Evolutionary conservation across 2,888 invertebrate species (phyloP), one percentile per base, ranked within the genome.

Genomic region (Trissonchulus latispiculum): DNA sequence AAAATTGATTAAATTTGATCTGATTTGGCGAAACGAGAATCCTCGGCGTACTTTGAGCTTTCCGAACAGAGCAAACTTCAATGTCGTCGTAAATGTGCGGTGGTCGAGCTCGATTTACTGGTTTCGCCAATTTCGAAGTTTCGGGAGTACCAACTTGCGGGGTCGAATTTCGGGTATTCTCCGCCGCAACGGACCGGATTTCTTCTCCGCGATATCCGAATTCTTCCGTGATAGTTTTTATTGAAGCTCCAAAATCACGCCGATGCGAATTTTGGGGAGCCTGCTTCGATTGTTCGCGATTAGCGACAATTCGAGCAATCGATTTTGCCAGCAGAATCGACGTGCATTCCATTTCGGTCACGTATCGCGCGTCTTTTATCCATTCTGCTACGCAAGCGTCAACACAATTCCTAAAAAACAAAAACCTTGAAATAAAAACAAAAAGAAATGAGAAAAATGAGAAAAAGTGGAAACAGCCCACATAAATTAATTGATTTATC

Each of bases 271-370:
- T 15, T 23, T 48, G 8, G 8, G 8, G 8, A 23, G 48, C 48
- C 8, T 8, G 8, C 48, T 48, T 48, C 8, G 8, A 8, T 48
- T 23, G 48, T 23, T 48, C 48, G 8, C 8, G 8, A 8, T 8
- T 23, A 15, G 48, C 48, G 48, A 23, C 48, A 23, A 23, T 23
- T 15, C 48, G 48, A 33, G 35, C 15, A 18, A 69, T 69, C 3
- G 69, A 69, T 33, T 69, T 69, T 8, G 69, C 69, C 35, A 69
- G 33, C 32, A 69, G 37, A 8, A 69, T 36, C 28, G 69, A 69
- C 3, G 69, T 32, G 33, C 69, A 69, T 29, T 69, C 69, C 69
- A 69, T 32, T 69, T 69, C 69, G 35, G 35, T 33, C 32, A 69
- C 23, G n/a, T 69, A n/a, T 8, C 69, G 35, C 15, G 33, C 37